Evolutionary conservation across 2,797 vertebrate genomes (phyloP).

Genomic region (Arctocebus calabarensis): DNA sequence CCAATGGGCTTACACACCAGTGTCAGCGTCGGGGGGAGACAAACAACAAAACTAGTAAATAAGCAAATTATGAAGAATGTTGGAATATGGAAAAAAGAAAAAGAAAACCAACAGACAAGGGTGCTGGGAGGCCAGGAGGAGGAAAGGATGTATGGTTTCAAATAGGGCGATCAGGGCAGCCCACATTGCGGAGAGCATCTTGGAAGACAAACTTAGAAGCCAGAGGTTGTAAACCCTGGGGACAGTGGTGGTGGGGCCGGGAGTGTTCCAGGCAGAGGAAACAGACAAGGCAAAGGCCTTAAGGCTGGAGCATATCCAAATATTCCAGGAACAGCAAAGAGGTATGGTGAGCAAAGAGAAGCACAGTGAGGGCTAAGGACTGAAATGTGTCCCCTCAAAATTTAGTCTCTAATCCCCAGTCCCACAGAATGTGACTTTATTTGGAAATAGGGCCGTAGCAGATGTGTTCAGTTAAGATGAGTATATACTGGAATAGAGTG

Average conservation of each 20-base stretch:
- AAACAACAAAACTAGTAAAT: neutral
- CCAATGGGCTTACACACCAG: neutral
- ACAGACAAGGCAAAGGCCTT: neutral
- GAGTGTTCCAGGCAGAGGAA: neutral
- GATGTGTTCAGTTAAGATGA: neutral
- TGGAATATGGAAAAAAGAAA: neutral
- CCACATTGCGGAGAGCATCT: neutral
- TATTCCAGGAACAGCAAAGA: neutral
- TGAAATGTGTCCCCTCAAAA: neutral
- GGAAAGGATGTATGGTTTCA: neutral
- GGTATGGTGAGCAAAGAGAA: neutral
- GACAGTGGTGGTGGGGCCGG: neutral
- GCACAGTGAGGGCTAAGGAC: neutral
- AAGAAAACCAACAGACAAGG: neutral
- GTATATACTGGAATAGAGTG: no score
- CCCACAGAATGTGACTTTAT: neutral
- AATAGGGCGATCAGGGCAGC: neutral
- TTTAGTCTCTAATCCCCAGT: neutral
- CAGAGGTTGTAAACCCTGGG: neutral
- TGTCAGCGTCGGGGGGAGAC: fast-evolving
- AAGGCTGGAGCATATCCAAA: neutral
- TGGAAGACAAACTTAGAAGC: neutral
- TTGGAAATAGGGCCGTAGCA: neutral
- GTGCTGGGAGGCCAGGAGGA: neutral
- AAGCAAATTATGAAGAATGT: neutral